Evolutionary conservation across 2,888 invertebrate species (phyloP).

Genomic region (Coelinius sp.): DNA sequence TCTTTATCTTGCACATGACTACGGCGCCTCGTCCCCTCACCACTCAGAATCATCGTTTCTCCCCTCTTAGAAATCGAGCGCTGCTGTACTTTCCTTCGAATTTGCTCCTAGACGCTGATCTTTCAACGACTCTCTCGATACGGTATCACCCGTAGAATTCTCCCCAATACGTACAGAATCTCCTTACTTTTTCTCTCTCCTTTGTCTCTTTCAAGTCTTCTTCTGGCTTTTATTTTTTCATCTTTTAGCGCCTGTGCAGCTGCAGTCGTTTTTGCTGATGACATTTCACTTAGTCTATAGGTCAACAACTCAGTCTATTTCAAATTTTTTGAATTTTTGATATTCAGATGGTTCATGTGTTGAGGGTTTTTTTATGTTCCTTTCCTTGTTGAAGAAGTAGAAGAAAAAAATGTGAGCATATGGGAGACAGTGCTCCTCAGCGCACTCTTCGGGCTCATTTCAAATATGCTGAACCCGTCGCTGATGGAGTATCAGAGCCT

Average conservation of each 20-base stretch:
- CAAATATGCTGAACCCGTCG: slow-evolving; percentile 59
- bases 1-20: too few species aligned
- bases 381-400: slow-evolving; percentile 34
- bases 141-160: slow-evolving; percentile 41
- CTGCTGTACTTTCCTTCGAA: slow-evolving; percentile 43
- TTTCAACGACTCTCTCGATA: slow-evolving; percentile 44
- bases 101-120: slow-evolving; percentile 42
- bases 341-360: background rate
- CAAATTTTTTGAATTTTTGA: background rate
- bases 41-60: background rate
- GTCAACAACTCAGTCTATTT: too few species aligned
- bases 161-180: background rate
- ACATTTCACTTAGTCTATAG: too few species aligned
- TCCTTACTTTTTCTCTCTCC: background rate
- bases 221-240: slow-evolving; percentile 8
- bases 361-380: background rate
- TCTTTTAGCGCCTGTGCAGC: too few species aligned
- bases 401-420: background rate
- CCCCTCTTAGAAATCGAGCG: slow-evolving; percentile 41
- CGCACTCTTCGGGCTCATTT: slow-evolving; percentile 54
- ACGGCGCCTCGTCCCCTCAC: slow-evolving; percentile 40
- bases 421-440: slow-evolving; percentile 40
- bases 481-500: slow-evolving; percentile 51
- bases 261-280: too few species aligned
- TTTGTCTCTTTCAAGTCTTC: slow-evolving; percentile 31